phyloP scores from a whole-genome alignment of 2,113 vertebrate species.

The Sphaerodactylus townsendi region DNA sequence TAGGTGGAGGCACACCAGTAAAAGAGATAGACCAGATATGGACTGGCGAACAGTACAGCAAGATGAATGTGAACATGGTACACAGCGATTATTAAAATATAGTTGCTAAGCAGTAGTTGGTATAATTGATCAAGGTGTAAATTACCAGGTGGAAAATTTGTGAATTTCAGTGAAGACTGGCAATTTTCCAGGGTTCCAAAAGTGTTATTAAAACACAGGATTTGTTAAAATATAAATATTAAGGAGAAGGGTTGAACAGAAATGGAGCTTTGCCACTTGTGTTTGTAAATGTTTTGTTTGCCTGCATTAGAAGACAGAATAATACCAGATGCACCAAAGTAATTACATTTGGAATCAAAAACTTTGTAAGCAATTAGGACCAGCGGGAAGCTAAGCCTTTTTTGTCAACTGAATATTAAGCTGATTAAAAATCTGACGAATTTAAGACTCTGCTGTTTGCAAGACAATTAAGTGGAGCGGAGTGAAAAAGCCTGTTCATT shows the following conservation, averaged over 20 bases:
- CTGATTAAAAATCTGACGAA: conserved; percentile 33
- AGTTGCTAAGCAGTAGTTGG: not conserved
- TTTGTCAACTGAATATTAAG: conserved; percentile 10
- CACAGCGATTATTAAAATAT: not conserved
- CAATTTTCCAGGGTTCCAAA: too few species aligned
- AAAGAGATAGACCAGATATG: not conserved
- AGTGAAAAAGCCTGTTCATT: too few species aligned
- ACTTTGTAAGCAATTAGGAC: conserved; percentile 20
- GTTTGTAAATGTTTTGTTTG: too few species aligned
- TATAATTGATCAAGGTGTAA: not conserved
- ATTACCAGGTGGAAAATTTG: conserved; percentile 14
- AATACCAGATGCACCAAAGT: not conserved
- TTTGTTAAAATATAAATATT: too few species aligned
- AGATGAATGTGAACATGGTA: not conserved
- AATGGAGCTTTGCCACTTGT: too few species aligned
- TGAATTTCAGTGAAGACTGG: not conserved
- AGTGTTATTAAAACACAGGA: too few species aligned
- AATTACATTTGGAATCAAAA: conserved; percentile 32
- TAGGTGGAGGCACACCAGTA: not conserved
- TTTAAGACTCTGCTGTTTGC: not conserved
- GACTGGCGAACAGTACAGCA: not conserved
- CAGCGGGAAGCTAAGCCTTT: conserved; percentile 24
- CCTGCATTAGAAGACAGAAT: too few species aligned
- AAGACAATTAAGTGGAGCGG: too few species aligned
- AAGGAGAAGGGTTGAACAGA: too few species aligned